Conservation (phyloP, 2,113 vertebrate genomes). For the Pogona vitticeps region DNA sequence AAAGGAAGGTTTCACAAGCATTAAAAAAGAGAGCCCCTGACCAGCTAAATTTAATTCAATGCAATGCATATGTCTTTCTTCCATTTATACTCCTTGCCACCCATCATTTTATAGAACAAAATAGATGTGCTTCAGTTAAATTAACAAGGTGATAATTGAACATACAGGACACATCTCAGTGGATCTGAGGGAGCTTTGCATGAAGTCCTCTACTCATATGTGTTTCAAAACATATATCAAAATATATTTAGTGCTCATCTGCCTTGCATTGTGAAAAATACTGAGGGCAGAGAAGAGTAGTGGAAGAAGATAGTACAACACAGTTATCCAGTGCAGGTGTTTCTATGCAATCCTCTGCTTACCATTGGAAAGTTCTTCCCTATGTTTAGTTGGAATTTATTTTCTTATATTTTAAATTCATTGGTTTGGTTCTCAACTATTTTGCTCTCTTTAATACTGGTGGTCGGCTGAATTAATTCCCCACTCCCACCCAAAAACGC, state of each 20-base stretch:
- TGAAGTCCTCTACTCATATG: not conserved
- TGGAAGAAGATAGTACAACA: not conserved
- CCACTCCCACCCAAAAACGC: not conserved
- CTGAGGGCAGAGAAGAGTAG: not conserved
- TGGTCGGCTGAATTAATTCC: not conserved
- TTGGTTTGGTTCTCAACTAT: not conserved
- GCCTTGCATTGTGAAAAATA: not conserved
- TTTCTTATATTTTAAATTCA: too few species aligned
- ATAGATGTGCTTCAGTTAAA: not conserved
- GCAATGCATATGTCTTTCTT: not conserved
- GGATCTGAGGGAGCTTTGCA: not conserved
- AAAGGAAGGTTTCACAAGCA: constrained; percentile 14
- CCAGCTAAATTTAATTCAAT: constrained; percentile 11
- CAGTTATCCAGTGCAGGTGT: not conserved
- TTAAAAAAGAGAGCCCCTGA: constrained; percentile 21
- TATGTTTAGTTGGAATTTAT: too few species aligned
- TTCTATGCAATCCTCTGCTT: not conserved
- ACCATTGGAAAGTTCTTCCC: not conserved
- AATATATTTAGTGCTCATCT: not conserved
- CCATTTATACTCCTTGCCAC: not conserved
- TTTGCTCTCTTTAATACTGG: constrained; percentile 32
- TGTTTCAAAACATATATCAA: not conserved
- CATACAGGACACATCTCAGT: not conserved
- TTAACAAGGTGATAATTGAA: not conserved
- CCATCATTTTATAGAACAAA: not conserved